Conservation (phyloP, 2,113 vertebrate genomes). For the Dolichallabes microphthalmus region DNA sequence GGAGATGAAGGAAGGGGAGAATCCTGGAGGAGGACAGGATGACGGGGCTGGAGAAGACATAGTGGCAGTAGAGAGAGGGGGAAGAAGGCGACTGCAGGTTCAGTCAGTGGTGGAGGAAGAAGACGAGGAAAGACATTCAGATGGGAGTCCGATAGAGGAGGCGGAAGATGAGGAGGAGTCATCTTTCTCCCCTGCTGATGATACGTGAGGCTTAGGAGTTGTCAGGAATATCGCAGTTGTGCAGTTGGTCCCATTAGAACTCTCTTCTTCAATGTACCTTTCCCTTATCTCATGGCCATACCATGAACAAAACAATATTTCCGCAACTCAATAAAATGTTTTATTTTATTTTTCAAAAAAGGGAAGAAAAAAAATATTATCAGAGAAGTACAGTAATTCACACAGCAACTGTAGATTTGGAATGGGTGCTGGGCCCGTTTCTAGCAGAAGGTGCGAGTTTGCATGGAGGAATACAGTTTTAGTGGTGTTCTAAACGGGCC, state of each 20-base stretch:
- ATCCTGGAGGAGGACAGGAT: constrained; percentile 52
- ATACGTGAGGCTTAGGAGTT: constrained; percentile 71
- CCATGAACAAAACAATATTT: constrained; percentile 71
- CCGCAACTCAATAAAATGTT: constrained; percentile 73
- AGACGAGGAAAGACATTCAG: constrained; percentile 69
- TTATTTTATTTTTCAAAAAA: constrained; percentile 76
- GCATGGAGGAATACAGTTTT: constrained; percentile 57
- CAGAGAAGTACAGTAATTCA: constrained; percentile 70
- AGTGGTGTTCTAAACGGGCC: constrained; percentile 58
- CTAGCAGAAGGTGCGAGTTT: constrained; percentile 58
- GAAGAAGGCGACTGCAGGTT: constrained; percentile 48
- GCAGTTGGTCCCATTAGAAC: constrained; percentile 41
- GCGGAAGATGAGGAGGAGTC: constrained; percentile 71
- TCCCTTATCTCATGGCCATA: constrained; percentile 63
- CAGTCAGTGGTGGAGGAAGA: constrained; percentile 65
- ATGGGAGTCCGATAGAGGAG: constrained; percentile 76
- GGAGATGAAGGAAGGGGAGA: constrained; percentile 56
- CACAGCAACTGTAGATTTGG: constrained; percentile 82
- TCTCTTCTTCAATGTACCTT: constrained; percentile 28
- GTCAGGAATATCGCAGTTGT: constrained; percentile 19
- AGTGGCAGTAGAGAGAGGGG: constrained; percentile 68
- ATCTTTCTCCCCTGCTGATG: constrained; percentile 74
- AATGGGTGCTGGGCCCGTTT: constrained; percentile 61
- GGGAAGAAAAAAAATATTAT: constrained; percentile 74
- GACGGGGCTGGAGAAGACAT: constrained; percentile 52